Base-by-base conservation (phyloP, 2,797 vertebrate genomes). In the Propithecus deckenii region DNA sequence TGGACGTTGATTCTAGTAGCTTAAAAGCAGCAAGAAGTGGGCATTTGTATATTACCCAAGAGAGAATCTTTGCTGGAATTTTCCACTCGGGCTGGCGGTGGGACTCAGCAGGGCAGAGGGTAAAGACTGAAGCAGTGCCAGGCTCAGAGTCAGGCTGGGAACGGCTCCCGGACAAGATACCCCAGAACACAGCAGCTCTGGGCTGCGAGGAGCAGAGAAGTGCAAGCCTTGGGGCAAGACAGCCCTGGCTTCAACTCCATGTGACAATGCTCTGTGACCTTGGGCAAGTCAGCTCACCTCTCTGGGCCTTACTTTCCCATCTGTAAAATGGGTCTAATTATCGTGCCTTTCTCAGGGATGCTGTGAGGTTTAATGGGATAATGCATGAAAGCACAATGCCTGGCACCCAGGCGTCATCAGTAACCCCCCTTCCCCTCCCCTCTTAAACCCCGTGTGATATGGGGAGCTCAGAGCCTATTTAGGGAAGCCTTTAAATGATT, bases 151-250 rank as follows among this genome's bases (percentile, higher is more conserved):
- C 74, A 32, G 61, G 38, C 50, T 78, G 38, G 20, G 20, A 86
- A 5, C 11, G 9, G 2, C 30, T 76, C 25, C 57, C 0, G 2
- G 18, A 35, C 14, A 3, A 2, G 4, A 5, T 0, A 35, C 30
- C 50, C 63, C 46, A 10, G 41, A 61, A 65, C 72, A 9, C 4
- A 2, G 41, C 0, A 1, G 7, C 1, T 46, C 41, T 48, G 46
- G 25, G 4, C 4, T 5, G 8, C 46, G 13, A 81, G 72, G 38
- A 46, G 11, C 52, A 30, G 20, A 85, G 72, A n/a, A 46, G 11
- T 46, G 7, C 41, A 11, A 3, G 61, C 41, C 80, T 63, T 30
- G 28, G 25, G 50, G 28, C 4, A 0, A 88, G 46, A 61, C 23
- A 43, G 72, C 20, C 50, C 71, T 65, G 57, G 57, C 46, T 92